Conservation (phyloP, 2,888 invertebrate species). For the Unio delphinus region DNA sequence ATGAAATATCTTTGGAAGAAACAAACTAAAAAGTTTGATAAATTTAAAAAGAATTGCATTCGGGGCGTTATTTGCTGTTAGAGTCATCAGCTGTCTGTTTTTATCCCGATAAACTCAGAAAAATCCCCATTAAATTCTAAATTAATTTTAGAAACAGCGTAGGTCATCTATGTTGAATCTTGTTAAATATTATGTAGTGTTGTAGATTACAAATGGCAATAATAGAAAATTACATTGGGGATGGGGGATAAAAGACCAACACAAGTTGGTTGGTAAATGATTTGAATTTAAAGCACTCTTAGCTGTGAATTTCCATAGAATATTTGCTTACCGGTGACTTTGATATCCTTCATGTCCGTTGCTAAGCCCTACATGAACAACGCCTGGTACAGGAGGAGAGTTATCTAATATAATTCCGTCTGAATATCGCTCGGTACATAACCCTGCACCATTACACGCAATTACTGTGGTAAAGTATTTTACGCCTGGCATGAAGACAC, state of each 20-base stretch:
- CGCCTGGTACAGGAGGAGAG: constrained; percentile 32
- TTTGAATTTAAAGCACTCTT: not conserved
- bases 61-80: too few species aligned
- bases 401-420: constrained; percentile 25
- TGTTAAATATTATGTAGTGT: too few species aligned
- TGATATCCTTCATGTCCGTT: constrained; percentile 12
- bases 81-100: too few species aligned
- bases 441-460: constrained; percentile 24
- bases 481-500: constrained; percentile 18
- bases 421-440: constrained; percentile 23
- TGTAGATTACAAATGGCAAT: not conserved
- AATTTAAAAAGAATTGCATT: too few species aligned
- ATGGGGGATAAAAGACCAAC: too few species aligned
- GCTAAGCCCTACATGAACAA: constrained; percentile 16
- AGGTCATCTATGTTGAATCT: too few species aligned
- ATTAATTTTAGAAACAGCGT: too few species aligned
- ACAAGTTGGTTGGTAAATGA: too few species aligned
- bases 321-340: constrained; percentile 1
- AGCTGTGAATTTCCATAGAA: not conserved
- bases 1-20: too few species aligned
- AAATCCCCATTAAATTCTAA: too few species aligned
- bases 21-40: too few species aligned
- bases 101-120: too few species aligned
- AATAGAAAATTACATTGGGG: not conserved
- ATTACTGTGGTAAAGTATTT: constrained; percentile 17